Conservation (phyloP, 2,888 invertebrate genomes). For the Drosophila atripex region DNA sequence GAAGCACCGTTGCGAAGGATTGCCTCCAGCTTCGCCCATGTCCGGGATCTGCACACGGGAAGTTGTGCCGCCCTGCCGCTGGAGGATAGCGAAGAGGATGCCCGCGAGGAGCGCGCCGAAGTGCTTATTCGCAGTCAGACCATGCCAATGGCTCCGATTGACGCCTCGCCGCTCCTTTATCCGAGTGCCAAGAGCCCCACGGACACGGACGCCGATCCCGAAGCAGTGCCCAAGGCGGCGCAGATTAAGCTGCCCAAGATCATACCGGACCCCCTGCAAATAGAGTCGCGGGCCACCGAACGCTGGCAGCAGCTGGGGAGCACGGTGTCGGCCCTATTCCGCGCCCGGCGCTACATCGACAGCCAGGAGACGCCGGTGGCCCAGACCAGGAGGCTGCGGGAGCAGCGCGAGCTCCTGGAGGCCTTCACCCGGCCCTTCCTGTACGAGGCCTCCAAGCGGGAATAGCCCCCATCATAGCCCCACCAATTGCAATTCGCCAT, state of each 20-base stretch:
- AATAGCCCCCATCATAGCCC: neutral
- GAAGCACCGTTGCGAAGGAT: constrained; percentile 49
- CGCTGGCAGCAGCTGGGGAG: constrained; percentile 62
- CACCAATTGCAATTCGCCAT: constrained; percentile 3
- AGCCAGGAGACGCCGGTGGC: constrained; percentile 46
- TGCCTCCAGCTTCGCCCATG: constrained; percentile 65
- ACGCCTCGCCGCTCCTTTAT: neutral
- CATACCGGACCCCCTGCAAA: constrained; percentile 6
- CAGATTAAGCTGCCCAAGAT: constrained; percentile 1
- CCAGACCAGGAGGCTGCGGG: constrained; percentile 52
- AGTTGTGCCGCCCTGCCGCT: constrained; percentile 41
- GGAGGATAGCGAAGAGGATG: constrained; percentile 63
- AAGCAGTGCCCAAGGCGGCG: neutral
- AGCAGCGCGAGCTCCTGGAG: constrained; percentile 68
- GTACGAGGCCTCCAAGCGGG: constrained; percentile 30
- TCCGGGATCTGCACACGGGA: constrained; percentile 49
- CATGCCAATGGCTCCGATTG: constrained; percentile 15
- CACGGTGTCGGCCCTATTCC: constrained; percentile 60
- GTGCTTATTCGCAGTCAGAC: constrained; percentile 58
- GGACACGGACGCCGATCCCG: neutral
- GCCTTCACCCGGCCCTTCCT: constrained; percentile 64
- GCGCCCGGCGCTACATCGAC: constrained; percentile 54
- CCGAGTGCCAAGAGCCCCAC: neutral
- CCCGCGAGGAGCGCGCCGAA: constrained; percentile 53
- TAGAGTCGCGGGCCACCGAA: constrained; percentile 50